phyloP scores from a whole-genome alignment of 2,113 vertebrate species.

The Tapirus terrestris region DNA sequence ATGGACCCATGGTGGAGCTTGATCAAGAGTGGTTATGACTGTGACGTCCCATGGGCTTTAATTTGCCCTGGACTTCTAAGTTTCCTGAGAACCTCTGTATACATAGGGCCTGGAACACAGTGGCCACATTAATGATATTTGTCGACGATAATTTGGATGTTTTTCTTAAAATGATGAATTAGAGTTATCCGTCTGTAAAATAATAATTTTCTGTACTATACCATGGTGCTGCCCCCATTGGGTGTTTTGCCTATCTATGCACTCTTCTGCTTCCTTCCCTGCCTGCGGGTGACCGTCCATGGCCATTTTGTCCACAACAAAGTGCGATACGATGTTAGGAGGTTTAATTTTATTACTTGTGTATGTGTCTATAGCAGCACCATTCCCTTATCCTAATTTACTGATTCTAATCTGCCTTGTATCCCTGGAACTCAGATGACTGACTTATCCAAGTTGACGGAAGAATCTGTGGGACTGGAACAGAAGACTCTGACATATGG shows the following conservation, averaged over 20 bases:
- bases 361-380: background rate
- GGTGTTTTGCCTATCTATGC: background rate
- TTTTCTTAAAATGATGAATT: background rate
- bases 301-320: background rate
- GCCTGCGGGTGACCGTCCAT: rapidly evolving
- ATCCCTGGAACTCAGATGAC: constrained; percentile 1
- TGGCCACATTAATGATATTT: background rate
- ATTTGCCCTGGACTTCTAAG: background rate
- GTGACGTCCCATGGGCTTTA: background rate
- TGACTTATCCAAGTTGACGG: background rate
- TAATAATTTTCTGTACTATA: background rate
- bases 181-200: background rate
- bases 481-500: background rate
- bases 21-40: background rate
- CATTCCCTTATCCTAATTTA: background rate
- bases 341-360: background rate
- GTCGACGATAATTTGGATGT: background rate
- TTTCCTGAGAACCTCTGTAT: background rate
- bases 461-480: constrained; percentile 14
- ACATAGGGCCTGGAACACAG: background rate
- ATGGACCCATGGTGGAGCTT: background rate
- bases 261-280: background rate
- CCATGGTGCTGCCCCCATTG: background rate
- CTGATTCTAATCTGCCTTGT: background rate
- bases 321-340: background rate